Evolutionary conservation across 2,888 invertebrate species (phyloP).

Genomic region (Epinotia bilunana): DNA sequence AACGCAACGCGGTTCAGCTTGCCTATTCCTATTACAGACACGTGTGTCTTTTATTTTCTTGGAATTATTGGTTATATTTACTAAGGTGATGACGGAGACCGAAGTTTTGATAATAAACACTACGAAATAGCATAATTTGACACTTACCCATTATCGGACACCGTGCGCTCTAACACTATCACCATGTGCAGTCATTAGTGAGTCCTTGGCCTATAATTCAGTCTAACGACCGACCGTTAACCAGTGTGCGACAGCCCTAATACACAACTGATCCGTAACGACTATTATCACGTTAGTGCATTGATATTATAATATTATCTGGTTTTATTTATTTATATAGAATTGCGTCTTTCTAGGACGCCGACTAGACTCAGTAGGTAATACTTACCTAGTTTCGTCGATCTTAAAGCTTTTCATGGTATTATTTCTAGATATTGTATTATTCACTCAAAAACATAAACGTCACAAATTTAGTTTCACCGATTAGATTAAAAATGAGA

Average conservation of each 20-base stretch:
- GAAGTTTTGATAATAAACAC: background rate
- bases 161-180: background rate
- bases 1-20: constrained; percentile 1
- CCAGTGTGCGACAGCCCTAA: constrained; percentile 24
- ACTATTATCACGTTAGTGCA: background rate
- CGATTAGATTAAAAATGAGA: too few relatives aligned
- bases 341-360: too few relatives aligned
- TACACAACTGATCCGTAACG: constrained; percentile 26
- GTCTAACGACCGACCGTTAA: constrained; percentile 19
- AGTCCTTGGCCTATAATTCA: constrained; percentile 30
- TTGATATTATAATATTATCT: background rate
- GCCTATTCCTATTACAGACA: background rate
- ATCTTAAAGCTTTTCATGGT: background rate
- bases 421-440: background rate
- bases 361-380: background rate
- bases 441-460: background rate
- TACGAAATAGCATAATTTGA: constrained; percentile 19
- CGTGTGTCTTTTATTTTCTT: background rate
- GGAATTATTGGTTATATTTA: background rate
- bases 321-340: background rate
- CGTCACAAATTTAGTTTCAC: background rate
- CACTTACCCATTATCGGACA: constrained; percentile 12
- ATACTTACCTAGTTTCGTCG: background rate
- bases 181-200: constrained; percentile 21
- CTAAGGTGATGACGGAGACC: background rate